A percentile compares a stretch with the other conserved stretches of the same genome.
These are phyloP conservation scores for Adineta ricciae DNA, from an alignment of 2,888 invertebrate species.

Conservation along the genomic window DNA sequence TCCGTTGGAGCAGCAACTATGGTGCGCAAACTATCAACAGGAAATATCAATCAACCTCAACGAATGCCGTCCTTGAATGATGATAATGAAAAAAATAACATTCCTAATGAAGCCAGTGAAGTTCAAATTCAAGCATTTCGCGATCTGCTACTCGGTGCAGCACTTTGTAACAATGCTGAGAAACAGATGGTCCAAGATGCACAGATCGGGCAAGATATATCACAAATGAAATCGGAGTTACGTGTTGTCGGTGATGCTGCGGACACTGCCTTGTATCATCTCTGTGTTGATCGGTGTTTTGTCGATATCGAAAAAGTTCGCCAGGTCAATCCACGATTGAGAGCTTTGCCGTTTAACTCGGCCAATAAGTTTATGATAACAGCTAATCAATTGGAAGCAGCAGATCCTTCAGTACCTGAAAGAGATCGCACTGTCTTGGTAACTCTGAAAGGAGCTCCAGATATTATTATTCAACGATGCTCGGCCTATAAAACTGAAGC, in stretches of 20 bases:
- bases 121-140: constrained; percentile 4
- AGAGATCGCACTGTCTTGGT: constrained; percentile 10
- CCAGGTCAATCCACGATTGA: background rate
- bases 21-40: background rate
- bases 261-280: background rate
- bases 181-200: background rate
- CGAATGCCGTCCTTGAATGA: background rate
- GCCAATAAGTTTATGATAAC: constrained; percentile 30
- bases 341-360: constrained; percentile 23
- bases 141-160: background rate
- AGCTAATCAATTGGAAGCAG: background rate
- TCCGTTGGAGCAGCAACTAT: background rate
- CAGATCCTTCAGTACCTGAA: background rate
- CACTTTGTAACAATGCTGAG: background rate
- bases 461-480: constrained; percentile 28
- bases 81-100: background rate
- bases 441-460: constrained; percentile 28
- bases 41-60: background rate
- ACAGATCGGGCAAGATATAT: background rate
- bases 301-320: background rate
- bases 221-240: background rate
- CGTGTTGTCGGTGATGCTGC: constrained; percentile 14
- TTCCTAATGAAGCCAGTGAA: background rate
- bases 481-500: background rate
- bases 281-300: background rate